A percentile compares a stretch with the other conserved stretches of the same genome.
phyloP scores from a whole-genome alignment of 2,888 invertebrate genomes.

The Hypselothyrea guttata region DNA sequence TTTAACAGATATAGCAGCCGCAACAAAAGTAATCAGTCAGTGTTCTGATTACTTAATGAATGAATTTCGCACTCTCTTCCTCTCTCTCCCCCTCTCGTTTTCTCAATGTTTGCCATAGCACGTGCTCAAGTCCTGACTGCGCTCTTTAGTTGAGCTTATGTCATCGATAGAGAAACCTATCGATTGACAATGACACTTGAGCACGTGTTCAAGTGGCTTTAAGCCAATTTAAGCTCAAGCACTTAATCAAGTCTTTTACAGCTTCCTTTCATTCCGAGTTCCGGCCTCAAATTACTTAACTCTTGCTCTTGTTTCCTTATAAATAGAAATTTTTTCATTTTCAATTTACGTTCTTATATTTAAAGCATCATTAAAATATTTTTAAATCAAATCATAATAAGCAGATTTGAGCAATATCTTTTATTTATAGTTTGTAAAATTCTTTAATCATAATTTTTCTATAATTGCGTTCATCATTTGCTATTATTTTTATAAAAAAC shows the following conservation, averaged over 20 bases:
- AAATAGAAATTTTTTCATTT: too few relatives aligned
- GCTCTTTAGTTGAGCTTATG: slow-evolving; percentile 43
- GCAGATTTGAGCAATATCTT: too few relatives aligned
- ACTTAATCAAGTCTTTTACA: slow-evolving; percentile 4
- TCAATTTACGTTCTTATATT: too few relatives aligned
- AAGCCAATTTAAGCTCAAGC: slow-evolving; percentile 52
- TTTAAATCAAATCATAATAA: too few relatives aligned
- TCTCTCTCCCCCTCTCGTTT: too few relatives aligned
- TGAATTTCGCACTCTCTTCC: slow-evolving; percentile 38
- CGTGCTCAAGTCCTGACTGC: slow-evolving; percentile 69
- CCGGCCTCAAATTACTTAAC: too few relatives aligned
- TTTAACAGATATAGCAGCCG: slow-evolving; percentile 37
- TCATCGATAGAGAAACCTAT: slow-evolving; percentile 37
- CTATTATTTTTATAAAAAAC: too few relatives aligned
- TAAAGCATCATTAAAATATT: too few relatives aligned
- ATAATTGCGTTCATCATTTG: too few relatives aligned
- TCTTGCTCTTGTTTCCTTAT: too few relatives aligned
- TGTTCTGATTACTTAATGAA: slow-evolving; percentile 71
- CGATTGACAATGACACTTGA: slow-evolving; percentile 31
- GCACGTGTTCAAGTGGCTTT: slow-evolving; percentile 52
- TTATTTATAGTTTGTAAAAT: too few relatives aligned
- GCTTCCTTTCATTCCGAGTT: slow-evolving; percentile 1
- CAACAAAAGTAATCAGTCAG: slow-evolving; percentile 27
- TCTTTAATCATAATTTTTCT: too few relatives aligned
- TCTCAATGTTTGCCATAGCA: slow-evolving; percentile 55